Conservation (phyloP, 2,797 vertebrate species). For the Artibeus lituratus region DNA sequence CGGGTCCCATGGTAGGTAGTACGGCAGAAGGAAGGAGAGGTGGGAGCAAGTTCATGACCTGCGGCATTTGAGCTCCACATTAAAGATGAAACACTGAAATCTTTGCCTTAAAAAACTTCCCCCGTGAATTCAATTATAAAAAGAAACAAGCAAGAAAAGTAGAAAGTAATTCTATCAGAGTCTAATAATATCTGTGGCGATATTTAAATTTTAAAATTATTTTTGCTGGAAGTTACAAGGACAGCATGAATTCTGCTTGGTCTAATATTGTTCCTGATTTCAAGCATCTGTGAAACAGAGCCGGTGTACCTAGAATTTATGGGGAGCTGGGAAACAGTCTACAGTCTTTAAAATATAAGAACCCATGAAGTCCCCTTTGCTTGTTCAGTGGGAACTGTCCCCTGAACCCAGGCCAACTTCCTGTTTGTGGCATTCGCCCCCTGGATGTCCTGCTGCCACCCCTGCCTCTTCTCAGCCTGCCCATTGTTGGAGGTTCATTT, state of each 20-base stretch:
- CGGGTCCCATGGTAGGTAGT: neutral
- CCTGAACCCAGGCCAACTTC: neutral
- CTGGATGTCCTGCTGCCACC: neutral
- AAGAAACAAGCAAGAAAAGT: neutral
- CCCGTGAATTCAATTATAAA: neutral
- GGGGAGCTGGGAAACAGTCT: neutral
- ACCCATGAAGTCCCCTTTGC: neutral
- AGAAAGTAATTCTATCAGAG: neutral
- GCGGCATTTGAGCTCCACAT: neutral
- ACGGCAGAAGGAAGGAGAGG: neutral
- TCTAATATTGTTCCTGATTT: neutral
- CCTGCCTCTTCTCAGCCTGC: neutral
- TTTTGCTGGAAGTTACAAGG: neutral
- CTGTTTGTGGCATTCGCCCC: neutral
- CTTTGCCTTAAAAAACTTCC: neutral
- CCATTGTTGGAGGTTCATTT: neutral
- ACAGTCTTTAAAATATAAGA: neutral
- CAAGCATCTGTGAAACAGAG: neutral
- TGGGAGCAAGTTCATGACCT: neutral
- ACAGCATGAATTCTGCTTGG: neutral
- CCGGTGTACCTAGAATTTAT: neutral
- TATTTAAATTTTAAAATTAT: neutral
- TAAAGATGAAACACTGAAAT: neutral
- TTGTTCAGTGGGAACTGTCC: neutral
- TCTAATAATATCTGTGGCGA: neutral